Base-by-base conservation (phyloP, 2,113 vertebrate genomes). In the Prunella fulvescens region DNA sequence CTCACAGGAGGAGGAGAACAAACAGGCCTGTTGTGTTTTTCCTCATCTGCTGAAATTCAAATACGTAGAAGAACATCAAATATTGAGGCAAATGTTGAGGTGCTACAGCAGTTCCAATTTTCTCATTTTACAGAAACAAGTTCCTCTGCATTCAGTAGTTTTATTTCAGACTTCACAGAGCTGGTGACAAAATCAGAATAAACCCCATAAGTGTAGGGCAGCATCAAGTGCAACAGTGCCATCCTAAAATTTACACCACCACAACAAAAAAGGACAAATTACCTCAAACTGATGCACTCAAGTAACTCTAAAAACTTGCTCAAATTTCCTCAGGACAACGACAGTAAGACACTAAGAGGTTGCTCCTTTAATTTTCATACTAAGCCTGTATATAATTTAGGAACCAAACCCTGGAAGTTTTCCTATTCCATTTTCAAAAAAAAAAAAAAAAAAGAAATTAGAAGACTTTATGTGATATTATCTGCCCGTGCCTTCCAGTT, bases 201-300 rank as follows among this genome's bases (percentile, higher is more conserved):
- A 69, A 4, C 3, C 7, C 12, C 16, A 1, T 16, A 58, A 44
- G 24, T 2, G 11, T 18, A 23, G 67, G 1, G 33, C 1, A 47
- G 31, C 23, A 60, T 31, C 40, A 80, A n/a, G 9, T 26, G 9
- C 64, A 67, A 40, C 28, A 31, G 15, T 7, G 16, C 29, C 54
- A 66, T 14, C 60, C 74, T 60, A 70, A 70, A 95, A 51, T 37
- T 12, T 54, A 31, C 20, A 47, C 19, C 29, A 66, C 20, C 14
- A n/a, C 22, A 57, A 33, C 17, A 57, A 70, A 37, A 69, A 65
- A 58, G 6, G 16, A n/a, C 29, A 73, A 77, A 35, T 47, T 16
- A 54, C 29, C 29, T 73, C 57, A 80, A 69, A 73, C 3, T 31
- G 33, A 90, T 5, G 18, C 37, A 72, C 19, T 71, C 14, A 65